phyloP scores from a whole-genome alignment of 2,888 invertebrate species.

The Acanthopleura granulata region DNA sequence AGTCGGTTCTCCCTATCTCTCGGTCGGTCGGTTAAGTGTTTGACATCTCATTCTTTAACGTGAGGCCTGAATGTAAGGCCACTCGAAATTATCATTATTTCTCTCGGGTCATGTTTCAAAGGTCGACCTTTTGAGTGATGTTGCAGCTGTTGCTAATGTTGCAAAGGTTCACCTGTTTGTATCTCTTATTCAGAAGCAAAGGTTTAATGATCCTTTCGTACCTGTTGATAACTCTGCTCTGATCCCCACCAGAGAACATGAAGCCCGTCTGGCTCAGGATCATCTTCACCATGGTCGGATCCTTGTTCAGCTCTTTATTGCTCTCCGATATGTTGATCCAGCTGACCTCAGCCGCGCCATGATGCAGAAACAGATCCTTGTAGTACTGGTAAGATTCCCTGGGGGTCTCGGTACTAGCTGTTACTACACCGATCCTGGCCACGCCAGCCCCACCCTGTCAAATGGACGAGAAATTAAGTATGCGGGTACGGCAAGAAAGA shows the following conservation, averaged over 20 bases:
- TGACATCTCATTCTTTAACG: too few relatives aligned
- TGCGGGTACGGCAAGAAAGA: too few relatives aligned
- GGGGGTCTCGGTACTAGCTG: conserved; percentile 41
- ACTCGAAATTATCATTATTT: too few relatives aligned
- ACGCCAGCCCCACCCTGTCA: conserved; percentile 40
- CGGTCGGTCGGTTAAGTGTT: background rate
- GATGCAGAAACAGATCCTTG: conserved; percentile 35
- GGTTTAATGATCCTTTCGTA: background rate
- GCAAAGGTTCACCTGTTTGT: too few relatives aligned
- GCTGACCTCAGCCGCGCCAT: conserved; percentile 42
- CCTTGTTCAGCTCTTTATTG: conserved; percentile 36
- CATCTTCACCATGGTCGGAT: conserved; percentile 32
- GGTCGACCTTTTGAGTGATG: too few relatives aligned
- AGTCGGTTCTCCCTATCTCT: background rate
- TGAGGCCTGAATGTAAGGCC: background rate
- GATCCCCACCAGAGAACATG: conserved; percentile 51
- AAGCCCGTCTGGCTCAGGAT: conserved; percentile 49
- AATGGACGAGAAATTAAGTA: background rate
- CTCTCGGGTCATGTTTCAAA: too few relatives aligned
- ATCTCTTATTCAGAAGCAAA: too few relatives aligned
- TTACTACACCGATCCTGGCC: conserved; percentile 47
- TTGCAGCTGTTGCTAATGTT: too few relatives aligned
- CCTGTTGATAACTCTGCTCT: conserved; percentile 33
- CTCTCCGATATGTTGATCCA: conserved; percentile 42
- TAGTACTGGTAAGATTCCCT: conserved; percentile 38